Evolutionary conservation across 2,888 invertebrate genomes (phyloP).

Genomic region (Phlogophora meticulosa): DNA sequence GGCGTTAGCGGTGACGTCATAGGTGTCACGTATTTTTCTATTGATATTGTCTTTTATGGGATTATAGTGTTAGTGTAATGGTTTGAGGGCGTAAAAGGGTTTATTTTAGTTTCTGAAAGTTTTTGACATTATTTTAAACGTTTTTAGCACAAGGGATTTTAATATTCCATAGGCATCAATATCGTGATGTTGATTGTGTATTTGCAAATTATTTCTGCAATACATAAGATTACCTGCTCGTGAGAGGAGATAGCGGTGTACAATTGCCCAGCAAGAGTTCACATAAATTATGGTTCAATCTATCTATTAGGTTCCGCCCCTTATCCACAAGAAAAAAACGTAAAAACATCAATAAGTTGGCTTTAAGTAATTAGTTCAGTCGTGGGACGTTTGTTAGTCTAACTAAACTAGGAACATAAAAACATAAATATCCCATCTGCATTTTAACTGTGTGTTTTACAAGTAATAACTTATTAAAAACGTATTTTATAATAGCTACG

Average conservation of each 20-base stretch:
- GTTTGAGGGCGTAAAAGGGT: not conserved
- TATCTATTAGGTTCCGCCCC: not conserved
- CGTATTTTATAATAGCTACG: slow-evolving; percentile 49
- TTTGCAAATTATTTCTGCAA: no score
- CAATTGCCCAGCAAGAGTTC: slow-evolving; percentile 11
- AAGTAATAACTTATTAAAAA: slow-evolving; percentile 38
- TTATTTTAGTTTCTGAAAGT: not conserved
- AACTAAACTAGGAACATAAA: not conserved
- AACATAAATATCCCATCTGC: not conserved
- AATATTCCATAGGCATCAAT: not conserved
- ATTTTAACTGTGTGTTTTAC: slow-evolving; percentile 27
- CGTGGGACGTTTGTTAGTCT: not conserved
- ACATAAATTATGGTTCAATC: slow-evolving; percentile 28
- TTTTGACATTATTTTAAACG: not conserved
- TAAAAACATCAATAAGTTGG: not conserved
- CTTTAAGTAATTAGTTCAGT: slow-evolving; percentile 10
- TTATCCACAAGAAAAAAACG: not conserved
- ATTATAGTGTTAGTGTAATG: not conserved
- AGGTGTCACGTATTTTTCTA: slow-evolving; percentile 46
- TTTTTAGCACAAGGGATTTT: not conserved
- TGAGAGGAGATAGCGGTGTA: not conserved
- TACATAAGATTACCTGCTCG: not conserved
- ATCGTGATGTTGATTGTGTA: no score
- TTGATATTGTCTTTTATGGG: slow-evolving; percentile 19
- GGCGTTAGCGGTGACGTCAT: slow-evolving; percentile 52